These are phyloP conservation scores for Paraescarpia echinospica DNA, from an alignment of 1,140 invertebrate species.

Conservation along the genomic window DNA sequence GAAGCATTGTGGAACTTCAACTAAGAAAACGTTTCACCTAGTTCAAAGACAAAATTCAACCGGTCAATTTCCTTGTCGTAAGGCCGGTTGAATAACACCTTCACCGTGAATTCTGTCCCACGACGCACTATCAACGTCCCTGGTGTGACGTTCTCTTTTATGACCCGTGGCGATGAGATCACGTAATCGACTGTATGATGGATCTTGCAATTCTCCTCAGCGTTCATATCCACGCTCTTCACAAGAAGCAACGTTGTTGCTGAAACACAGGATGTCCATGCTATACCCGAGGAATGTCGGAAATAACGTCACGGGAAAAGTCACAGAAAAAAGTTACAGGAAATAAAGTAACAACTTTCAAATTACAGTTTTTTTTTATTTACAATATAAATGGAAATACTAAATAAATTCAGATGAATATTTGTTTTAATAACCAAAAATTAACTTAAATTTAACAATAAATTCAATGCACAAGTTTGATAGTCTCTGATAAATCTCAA, in stretches of 20 bases:
- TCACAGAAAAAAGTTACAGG: no score
- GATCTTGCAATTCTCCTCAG: conserved; percentile 68
- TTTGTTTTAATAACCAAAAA: no score
- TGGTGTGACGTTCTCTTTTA: neutral
- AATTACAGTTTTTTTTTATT: no score
- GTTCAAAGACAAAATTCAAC: neutral
- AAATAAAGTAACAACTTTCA: no score
- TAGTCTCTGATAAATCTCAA: no score
- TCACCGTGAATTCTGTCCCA: conserved; percentile 78
- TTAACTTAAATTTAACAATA: no score
- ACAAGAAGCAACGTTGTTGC: neutral
- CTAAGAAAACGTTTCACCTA: neutral
- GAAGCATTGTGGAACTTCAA: neutral
- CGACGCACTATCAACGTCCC: conserved; percentile 71
- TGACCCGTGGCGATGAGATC: conserved; percentile 64
- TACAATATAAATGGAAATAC: no score
- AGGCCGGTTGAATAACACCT: conserved; percentile 67
- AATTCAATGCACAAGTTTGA: no score
- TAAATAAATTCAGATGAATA: no score
- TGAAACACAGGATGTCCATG: neutral
- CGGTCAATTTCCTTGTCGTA: neutral
- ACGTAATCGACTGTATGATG: conserved; percentile 79
- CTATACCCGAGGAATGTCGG: no score
- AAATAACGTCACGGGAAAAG: no score
- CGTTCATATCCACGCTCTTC: neutral